Base-by-base conservation (phyloP, 2,888 invertebrate genomes). In the Tolmerus cingulatus region DNA sequence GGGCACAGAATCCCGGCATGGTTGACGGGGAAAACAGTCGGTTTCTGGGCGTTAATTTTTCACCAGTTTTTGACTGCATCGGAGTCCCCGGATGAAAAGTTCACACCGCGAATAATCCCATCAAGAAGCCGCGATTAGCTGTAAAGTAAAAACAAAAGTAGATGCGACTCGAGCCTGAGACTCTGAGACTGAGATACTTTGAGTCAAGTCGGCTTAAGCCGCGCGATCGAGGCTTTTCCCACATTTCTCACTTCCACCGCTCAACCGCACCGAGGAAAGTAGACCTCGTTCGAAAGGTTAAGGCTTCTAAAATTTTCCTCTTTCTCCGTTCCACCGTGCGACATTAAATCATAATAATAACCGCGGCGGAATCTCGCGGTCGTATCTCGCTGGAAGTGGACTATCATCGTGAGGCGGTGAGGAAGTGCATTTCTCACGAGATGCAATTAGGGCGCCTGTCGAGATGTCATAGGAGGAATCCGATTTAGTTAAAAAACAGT, bases 391-490 rank as follows among this genome's bases (percentile, higher is more conserved):
- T 85, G 74, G 46, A 74, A 74, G 30, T 74, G 46, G 85, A 27
- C 34, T 66, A 46, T 46, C 85, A 82, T 79, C 30, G 46, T 57
- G 40, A 30, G 66, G 37, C 30, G 82, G 19, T 57, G 66, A 85
- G 85, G 85, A 85, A 85, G 46, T 85, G 85, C 85, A 85, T 74
- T 74, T 46, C 85, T 85, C 85, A 85, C 85, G 85, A 74, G 85
- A 85, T 85, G 85, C 85, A 85, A 85, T 85, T 85, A 85, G 74
- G 46, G 85, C 30, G 74, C 14, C 51, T 14, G 66, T 66, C 37
- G 37, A 84, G 66, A 57, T 66, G 82, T 84, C 27, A 23, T 46
- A 78, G 12, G 51, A 51, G 51, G 66, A 66, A 66, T 27, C 12
- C 8, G 23, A 66, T 23, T 66, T 12, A 66, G 43, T 7, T 12